Conservation (phyloP, 2,113 vertebrate genomes). For the Monopterus albus region DNA sequence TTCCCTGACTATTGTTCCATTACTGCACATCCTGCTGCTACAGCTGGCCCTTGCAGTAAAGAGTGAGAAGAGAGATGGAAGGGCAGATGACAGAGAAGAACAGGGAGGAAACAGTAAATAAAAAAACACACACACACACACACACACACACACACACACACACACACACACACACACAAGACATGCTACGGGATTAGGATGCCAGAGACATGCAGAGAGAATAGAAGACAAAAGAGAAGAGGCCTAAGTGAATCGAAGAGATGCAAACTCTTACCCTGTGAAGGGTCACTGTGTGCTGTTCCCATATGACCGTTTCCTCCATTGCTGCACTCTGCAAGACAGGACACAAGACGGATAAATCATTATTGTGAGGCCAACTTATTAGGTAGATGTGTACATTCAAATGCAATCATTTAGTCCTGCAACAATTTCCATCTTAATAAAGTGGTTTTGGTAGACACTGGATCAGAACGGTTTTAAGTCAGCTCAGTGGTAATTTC, state of each 20-base stretch:
- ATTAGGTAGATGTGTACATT: not conserved
- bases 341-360: slow-evolving; percentile 43
- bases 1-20: slow-evolving; percentile 87
- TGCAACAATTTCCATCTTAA: no score
- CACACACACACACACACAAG: no score
- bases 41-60: slow-evolving; percentile 63
- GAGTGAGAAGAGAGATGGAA: slow-evolving; percentile 28
- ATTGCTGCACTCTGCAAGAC: slow-evolving; percentile 91
- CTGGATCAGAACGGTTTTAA: no score
- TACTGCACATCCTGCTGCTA: slow-evolving; percentile 87
- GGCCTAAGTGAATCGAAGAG: slow-evolving; percentile 28
- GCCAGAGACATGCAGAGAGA: slow-evolving; percentile 32
- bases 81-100: slow-evolving; percentile 44
- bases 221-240: slow-evolving; percentile 25
- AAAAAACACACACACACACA: no score
- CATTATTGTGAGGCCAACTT: not conserved
- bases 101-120: slow-evolving; percentile 38
- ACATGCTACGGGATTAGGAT: slow-evolving; percentile 20
- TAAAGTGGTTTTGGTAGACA: no score
- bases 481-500: no score
- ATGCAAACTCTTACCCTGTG: slow-evolving; percentile 91
- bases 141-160: no score
- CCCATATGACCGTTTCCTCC: slow-evolving; percentile 99
- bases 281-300: slow-evolving; percentile 99
- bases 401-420: no score